These are phyloP conservation scores for Saccopteryx bilineata DNA, from an alignment of 2,113 vertebrate species.

Conservation along the genomic window DNA sequence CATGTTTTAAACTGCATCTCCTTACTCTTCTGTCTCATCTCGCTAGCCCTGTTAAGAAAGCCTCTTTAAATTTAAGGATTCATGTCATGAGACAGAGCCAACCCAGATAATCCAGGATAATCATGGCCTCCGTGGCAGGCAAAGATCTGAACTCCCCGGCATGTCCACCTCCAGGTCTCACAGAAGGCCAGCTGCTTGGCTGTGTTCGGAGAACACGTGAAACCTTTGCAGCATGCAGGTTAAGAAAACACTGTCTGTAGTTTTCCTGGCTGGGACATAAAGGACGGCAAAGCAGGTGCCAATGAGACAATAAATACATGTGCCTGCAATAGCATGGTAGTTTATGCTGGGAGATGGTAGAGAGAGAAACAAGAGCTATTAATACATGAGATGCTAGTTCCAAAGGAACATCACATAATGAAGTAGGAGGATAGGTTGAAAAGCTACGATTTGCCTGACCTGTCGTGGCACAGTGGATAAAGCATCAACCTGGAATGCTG, in stretches of 20 bases:
- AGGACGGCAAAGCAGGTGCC: neutral
- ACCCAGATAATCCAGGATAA: neutral
- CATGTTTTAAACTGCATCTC: fast-evolving
- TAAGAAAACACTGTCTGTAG: fast-evolving
- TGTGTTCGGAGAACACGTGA: neutral
- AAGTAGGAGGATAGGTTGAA: neutral
- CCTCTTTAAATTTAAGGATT: neutral
- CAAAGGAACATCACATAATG: neutral
- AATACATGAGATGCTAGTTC: fast-evolving
- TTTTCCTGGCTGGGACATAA: neutral
- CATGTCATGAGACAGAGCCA: neutral
- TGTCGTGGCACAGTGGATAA: no score
- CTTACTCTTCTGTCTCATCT: neutral
- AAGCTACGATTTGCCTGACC: fast-evolving
- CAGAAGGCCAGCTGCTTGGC: neutral
- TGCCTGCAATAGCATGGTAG: fast-evolving
- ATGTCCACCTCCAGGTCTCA: neutral
- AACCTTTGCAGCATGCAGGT: neutral
- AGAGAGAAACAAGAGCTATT: neutral
- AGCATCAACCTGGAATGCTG: no score
- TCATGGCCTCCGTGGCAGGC: neutral
- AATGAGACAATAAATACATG: fast-evolving
- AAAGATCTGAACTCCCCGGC: no score
- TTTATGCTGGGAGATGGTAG: neutral
- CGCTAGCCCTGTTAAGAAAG: neutral